These are phyloP conservation scores for Spheniscus humboldti DNA, from an alignment of 2,797 vertebrate species.

Conservation along the genomic window DNA sequence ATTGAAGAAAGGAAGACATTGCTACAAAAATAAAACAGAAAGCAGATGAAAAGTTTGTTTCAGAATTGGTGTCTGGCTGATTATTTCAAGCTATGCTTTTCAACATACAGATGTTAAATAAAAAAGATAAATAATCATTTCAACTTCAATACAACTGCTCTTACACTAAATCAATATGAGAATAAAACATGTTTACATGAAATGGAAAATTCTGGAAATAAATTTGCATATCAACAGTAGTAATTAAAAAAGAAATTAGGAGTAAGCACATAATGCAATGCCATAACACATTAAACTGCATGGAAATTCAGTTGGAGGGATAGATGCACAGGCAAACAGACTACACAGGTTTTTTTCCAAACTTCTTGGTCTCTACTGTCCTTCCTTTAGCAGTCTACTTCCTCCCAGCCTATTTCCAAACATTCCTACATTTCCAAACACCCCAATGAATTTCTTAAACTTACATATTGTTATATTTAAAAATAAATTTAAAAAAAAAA, in stretches of 20 bases:
- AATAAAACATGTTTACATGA: neutral
- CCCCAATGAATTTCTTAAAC: neutral
- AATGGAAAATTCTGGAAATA: neutral
- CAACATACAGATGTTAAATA: neutral
- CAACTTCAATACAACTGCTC: neutral
- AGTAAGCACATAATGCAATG: neutral
- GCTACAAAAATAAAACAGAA: neutral
- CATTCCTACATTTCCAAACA: neutral
- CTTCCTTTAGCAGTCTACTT: neutral
- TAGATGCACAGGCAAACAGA: neutral
- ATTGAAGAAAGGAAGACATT: neutral
- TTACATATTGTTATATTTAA: neutral
- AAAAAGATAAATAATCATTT: neutral
- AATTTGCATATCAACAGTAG: neutral
- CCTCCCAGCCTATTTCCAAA: neutral
- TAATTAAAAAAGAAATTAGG: neutral
- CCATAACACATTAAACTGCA: neutral
- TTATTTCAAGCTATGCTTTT: neutral
- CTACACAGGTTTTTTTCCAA: neutral
- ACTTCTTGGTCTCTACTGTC: neutral
- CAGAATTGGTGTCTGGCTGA: neutral
- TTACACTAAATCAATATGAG: neutral
- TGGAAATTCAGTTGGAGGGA: neutral
- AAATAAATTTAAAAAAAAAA: neutral
- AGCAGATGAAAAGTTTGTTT: neutral